phyloP scores from a whole-genome alignment of 2,113 vertebrate genomes.

The Scophthalmus maximus region DNA sequence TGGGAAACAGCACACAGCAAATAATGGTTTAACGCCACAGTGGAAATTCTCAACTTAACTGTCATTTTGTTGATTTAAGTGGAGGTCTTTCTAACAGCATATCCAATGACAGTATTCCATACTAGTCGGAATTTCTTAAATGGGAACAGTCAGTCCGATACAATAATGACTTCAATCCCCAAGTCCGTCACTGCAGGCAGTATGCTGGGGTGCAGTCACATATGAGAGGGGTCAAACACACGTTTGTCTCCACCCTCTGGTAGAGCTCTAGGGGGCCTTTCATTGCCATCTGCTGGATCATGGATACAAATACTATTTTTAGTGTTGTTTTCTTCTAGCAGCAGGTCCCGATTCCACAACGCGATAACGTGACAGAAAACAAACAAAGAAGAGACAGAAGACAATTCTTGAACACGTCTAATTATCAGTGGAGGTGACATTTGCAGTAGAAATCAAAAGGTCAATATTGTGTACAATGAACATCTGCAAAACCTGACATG shows the following conservation, averaged over 20 bases:
- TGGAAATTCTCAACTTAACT: neutral
- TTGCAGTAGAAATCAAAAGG: neutral
- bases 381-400: neutral
- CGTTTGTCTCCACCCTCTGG: conserved; percentile 50
- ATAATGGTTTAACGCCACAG: neutral
- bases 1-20: conserved; percentile 3
- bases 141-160: neutral
- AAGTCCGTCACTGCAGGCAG: neutral
- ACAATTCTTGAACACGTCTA: too few relatives aligned
- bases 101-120: neutral
- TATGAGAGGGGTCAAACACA: conserved; percentile 51
- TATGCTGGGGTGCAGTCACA: conserved; percentile 8
- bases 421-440: neutral
- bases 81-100: neutral
- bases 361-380: neutral
- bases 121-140: neutral
- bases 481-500: too few relatives aligned
- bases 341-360: neutral
- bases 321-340: neutral
- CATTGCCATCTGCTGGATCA: conserved; percentile 53
- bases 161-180: too few relatives aligned
- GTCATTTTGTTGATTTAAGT: neutral
- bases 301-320: conserved; percentile 34
- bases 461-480: too few relatives aligned
- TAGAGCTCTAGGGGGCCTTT: conserved; percentile 35